Conservation (phyloP, 2,888 invertebrate genomes). For the Tholera decimalis region DNA sequence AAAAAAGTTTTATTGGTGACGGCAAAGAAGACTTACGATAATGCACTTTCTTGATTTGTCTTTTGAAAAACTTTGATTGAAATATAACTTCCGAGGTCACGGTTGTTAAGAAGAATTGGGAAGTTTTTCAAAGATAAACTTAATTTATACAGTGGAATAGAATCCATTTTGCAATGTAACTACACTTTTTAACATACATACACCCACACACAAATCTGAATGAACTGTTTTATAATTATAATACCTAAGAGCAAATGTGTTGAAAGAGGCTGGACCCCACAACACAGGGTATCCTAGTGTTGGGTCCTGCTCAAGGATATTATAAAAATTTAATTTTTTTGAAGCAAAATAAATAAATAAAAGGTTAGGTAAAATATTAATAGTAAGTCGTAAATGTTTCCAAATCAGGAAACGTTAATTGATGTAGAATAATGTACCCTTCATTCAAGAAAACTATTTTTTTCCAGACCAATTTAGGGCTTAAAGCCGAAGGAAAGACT, state of each 20-base stretch:
- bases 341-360: too few species aligned
- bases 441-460: slow-evolving; percentile 49
- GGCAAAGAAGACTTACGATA: slow-evolving; percentile 34
- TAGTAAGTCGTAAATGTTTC: slow-evolving; percentile 1
- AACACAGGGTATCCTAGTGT: too few species aligned
- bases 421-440: slow-evolving; percentile 9
- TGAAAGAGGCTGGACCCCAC: too few species aligned
- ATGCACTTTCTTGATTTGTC: slow-evolving; percentile 33
- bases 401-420: slow-evolving; percentile 13
- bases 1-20: slow-evolving; percentile 9
- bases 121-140: neutral
- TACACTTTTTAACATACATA: too few species aligned
- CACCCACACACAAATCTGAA: too few species aligned
- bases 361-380: too few species aligned
- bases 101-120: neutral
- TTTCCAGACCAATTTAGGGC: slow-evolving; percentile 21
- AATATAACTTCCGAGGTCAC: slow-evolving; percentile 23
- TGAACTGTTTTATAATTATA: too few species aligned
- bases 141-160: neutral
- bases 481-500: slow-evolving; percentile 41
- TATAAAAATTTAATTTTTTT: too few species aligned
- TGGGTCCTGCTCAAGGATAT: too few species aligned
- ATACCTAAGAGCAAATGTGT: too few species aligned
- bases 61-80: slow-evolving; percentile 34
- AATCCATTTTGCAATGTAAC: neutral